Base-by-base conservation (phyloP, 2,113 vertebrate species). In the Larimichthys crocea region DNA sequence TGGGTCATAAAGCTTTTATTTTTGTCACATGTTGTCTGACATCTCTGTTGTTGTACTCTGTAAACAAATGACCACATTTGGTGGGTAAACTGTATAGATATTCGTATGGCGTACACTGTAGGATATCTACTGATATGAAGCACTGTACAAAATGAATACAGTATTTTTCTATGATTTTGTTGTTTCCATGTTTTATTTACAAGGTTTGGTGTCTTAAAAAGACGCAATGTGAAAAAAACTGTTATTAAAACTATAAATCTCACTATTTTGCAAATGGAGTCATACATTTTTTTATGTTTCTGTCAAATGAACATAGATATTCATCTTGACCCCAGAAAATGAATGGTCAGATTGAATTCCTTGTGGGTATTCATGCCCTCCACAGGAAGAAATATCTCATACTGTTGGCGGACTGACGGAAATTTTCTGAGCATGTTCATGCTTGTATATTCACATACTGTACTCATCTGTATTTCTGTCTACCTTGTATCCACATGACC, bases 231-330 rank as follows among this genome's bases (percentile, higher is more conserved):
- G 52, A 60, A 53, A 29, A 83, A 0, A 5, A 29, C 53, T 70
- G 4, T 42, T 76, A 80, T 85, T 83, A 73, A 86, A 85, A 61
- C 74, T 52, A 80, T 85, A 80, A 63, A 83, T 87, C 60, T 83
- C 55, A n/a, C 9, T 40, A 24, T 71, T 52, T 52, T 62, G 29
- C 20, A 40, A 40, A 40, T 40, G 35, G 35, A 40, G 35, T 40
- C 35, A 40, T 40, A 40, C 2, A 81, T 61, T 31, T 49, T 2
- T 40, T 1, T 76, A 59, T 74, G 69, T 42, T 11, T 2, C 31
- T 29, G 29, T 29, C 29, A 31, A 31, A 35, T 35, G 31, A 7
- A 35, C 31, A 35, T 35, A 7, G 31, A 40, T 40, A 40, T 40
- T 40, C 35, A 40, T 40, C 35, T 55, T 71, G 46, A 67, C 22